Evolutionary conservation across 2,888 invertebrate species (phyloP), one percentile per base, ranked within the genome.

Genomic region (Pemphredon lugubris): DNA sequence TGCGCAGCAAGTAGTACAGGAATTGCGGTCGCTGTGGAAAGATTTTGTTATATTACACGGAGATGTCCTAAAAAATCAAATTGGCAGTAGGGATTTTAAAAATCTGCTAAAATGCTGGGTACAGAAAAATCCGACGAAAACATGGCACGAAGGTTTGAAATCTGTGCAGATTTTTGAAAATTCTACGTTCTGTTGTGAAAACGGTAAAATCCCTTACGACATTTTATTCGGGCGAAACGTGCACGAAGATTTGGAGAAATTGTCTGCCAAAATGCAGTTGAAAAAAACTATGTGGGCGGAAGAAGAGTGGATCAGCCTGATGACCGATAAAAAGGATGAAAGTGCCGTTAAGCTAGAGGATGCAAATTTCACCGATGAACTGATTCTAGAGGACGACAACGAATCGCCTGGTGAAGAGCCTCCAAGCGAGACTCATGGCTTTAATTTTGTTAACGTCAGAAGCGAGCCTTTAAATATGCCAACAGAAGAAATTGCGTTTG

Each of bases 81-180:
- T 75, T 3, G 60, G 50, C 14, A 44, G 40, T 20, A 64, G 82
- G 60, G 78, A 87, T 73, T 86, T 86, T 37, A 79, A 76, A 18
- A 69, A 44, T 0, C 64, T 77, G 9, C 45, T 87, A 0, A 73
- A 79, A 64, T 61, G 58, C 14, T 86, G 86, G 86, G 34, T 77
- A 50, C 54, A 40, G 7, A 71, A 78, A 21, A 83, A 87, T 75
- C 83, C 85, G 0, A 75, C 71, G 0, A 81, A 65, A 39, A 58
- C 71, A 3, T 86, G 85, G 82, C 59, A 76, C 7, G 84, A 85
- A 37, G 84, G 81, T 23, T 64, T 86, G 13, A 84, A 81, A 40
- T 73, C 69, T 7, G 45, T 87, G 48, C 87, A 87, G 59, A 81
- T 87, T 0, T 32, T 60, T 18, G 80, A 86, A 23, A 87, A 87